Percentiles rank a stretch among this genome's conserved stretches.
These are phyloP conservation scores for Meloidogyne hapla DNA, from an alignment of 1,140 invertebrate species.

Conservation along the genomic window DNA sequence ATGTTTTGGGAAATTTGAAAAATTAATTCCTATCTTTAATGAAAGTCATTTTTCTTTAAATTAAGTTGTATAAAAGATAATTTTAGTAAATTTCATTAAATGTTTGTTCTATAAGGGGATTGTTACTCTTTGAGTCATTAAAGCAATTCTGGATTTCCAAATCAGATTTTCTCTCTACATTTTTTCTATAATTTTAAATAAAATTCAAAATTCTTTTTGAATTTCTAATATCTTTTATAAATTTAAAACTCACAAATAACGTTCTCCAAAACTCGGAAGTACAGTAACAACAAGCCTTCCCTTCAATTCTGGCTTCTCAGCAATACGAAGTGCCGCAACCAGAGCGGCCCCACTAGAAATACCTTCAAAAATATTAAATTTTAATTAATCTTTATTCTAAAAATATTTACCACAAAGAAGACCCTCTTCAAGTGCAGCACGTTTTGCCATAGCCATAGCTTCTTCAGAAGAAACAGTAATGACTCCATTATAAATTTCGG, in stretches of 20 bases:
- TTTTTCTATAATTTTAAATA: too few species aligned
- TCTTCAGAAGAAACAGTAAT: conserved; percentile 51
- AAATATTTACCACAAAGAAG: conserved; percentile 53
- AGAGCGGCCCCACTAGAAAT: conserved; percentile 61
- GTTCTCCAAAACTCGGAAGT: conserved; percentile 60
- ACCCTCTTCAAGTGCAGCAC: conserved; percentile 60
- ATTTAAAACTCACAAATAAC: conserved; percentile 49
- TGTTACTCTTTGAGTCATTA: too few species aligned
- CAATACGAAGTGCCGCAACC: conserved; percentile 43
- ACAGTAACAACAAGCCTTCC: conserved; percentile 62
- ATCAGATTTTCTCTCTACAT: neutral
- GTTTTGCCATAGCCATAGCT: conserved; percentile 60
- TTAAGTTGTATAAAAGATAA: too few species aligned
- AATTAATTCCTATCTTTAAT: too few species aligned
- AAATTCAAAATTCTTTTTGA: too few species aligned
- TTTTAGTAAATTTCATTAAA: too few species aligned
- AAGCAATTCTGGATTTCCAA: neutral
- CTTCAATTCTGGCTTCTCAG: conserved; percentile 49
- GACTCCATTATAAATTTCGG: conserved; percentile 54
- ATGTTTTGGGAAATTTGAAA: too few species aligned
- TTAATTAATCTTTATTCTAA: conserved; percentile 10
- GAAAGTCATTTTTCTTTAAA: too few species aligned
- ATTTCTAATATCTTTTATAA: too few species aligned
- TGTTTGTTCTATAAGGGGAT: too few species aligned
- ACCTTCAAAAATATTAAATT: conserved; percentile 42